Base-by-base conservation (phyloP, 1,140 invertebrate genomes). In the Cydia splendana region DNA sequence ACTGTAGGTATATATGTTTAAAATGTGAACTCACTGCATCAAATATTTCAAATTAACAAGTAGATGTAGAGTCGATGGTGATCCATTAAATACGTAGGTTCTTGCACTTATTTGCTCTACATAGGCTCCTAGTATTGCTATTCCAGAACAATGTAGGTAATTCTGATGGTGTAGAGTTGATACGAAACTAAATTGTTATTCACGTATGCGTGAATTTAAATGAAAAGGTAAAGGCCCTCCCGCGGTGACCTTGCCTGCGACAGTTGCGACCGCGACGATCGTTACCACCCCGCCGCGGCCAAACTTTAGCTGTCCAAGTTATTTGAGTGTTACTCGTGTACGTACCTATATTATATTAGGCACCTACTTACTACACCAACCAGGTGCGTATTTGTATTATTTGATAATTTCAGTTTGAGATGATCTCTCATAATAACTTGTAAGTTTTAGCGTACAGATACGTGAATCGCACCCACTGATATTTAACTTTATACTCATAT, bases 211-310 rank as follows among this genome's bases (percentile, higher is more conserved):
- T 65, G 74, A 77, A 78, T 80, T 75, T 80, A 80, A 78, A 77
- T 75, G 76, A 78, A 78, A 75, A 78, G 77, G 77, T 80, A 71
- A 80, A 78, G 75, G 75, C 71, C 79, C 79, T 77, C 76, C 65
- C 38, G 65, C 75, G 79, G 79, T 80, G 77, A 80, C 77, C 79
- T 81, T 81, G 57, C 20, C 20, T 20, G 76, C 34, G 75, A 74
- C 65, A 34, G 75, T 62, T 10, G 76, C 30, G 75, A 69, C 65
- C 53, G 75, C 65, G 77, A 42, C 77, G 67, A 77, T 78, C 77
- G 77, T 78, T 80, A 78, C 76, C 67, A 76, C 77, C 75, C 65
- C 74, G 57, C 75, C 76, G 45, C 69, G 53, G 48, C 67, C 77
- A 28, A 34, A 71, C 67, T 62, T 24, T 6, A 24, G 57, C 57